Conservation (phyloP, 2,113 vertebrate genomes). For the Chloroceryle aenea region DNA sequence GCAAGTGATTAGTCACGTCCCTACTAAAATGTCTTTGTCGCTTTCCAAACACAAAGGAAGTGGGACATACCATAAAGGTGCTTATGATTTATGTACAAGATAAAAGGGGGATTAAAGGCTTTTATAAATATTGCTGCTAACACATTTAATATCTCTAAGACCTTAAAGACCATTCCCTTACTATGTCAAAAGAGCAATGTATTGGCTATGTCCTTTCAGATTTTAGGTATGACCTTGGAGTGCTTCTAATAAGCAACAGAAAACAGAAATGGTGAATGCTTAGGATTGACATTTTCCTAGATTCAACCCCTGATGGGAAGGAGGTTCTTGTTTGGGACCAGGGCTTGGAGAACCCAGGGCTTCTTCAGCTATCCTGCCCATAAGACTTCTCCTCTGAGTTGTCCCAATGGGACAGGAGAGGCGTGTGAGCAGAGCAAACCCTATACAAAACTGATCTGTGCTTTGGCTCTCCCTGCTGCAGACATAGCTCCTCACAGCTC, state of each 20-base stretch:
- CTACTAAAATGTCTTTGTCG: neutral
- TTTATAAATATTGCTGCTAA: constrained; percentile 2
- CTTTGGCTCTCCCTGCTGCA: neutral
- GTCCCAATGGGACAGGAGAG: neutral
- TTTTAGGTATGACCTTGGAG: neutral
- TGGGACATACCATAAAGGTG: neutral
- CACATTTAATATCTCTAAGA: neutral
- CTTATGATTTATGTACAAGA: neutral
- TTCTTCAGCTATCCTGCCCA: neutral
- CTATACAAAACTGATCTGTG: neutral
- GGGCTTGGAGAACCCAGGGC: neutral
- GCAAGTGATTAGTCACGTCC: neutral
- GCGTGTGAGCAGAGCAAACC: neutral
- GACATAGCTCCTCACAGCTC: neutral
- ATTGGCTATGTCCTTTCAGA: neutral
- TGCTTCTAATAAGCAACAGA: neutral
- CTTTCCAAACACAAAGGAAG: neutral
- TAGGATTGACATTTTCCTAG: neutral
- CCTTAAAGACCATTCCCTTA: neutral
- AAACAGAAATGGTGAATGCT: neutral
- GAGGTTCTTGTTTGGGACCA: neutral
- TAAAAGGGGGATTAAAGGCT: neutral
- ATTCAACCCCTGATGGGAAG: neutral
- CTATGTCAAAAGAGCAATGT: neutral
- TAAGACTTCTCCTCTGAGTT: fast-evolving